Evolutionary conservation across 2,888 invertebrate species (phyloP).

Genomic region (Abscondita cerata): DNA sequence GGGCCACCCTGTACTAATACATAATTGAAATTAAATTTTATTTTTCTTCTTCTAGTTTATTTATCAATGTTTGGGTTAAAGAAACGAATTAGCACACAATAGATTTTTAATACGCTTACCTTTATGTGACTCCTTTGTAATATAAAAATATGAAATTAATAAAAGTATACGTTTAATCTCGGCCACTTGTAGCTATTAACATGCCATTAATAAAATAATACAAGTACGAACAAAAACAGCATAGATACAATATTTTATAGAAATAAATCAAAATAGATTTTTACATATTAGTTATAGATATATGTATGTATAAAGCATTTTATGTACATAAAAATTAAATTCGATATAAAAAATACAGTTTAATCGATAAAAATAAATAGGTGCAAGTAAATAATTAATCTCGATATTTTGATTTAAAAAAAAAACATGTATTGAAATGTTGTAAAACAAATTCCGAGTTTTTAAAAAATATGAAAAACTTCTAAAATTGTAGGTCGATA

Average conservation of each 20-base stretch:
- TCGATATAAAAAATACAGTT: slow-evolving; percentile 21
- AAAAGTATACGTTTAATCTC: slow-evolving; percentile 6
- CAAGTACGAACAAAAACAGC: slow-evolving; percentile 18
- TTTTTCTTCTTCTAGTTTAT: too few relatives aligned
- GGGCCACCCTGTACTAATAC: too few relatives aligned
- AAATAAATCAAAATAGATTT: slow-evolving; percentile 24
- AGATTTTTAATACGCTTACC: too few relatives aligned
- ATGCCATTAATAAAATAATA: slow-evolving; percentile 8
- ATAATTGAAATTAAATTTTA: too few relatives aligned
- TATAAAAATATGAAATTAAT: background rate
- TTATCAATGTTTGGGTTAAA: too few relatives aligned
- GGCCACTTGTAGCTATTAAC: slow-evolving; percentile 5
- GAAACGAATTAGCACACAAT: too few relatives aligned
- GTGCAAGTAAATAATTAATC: background rate
- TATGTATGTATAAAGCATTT: slow-evolving; percentile 19
- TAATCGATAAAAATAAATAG: slow-evolving; percentile 23
- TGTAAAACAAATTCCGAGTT: too few relatives aligned
- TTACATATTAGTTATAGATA: slow-evolving; percentile 24
- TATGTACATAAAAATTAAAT: slow-evolving; percentile 29
- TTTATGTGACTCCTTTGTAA: too few relatives aligned
- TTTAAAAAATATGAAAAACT: too few relatives aligned
- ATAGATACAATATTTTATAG: slow-evolving; percentile 27
- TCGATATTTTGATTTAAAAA: too few relatives aligned
- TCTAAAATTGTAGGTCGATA: too few relatives aligned
- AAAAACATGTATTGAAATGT: too few relatives aligned